Base-by-base conservation (phyloP, 1,140 invertebrate species). In the Drepana arcuata region DNA sequence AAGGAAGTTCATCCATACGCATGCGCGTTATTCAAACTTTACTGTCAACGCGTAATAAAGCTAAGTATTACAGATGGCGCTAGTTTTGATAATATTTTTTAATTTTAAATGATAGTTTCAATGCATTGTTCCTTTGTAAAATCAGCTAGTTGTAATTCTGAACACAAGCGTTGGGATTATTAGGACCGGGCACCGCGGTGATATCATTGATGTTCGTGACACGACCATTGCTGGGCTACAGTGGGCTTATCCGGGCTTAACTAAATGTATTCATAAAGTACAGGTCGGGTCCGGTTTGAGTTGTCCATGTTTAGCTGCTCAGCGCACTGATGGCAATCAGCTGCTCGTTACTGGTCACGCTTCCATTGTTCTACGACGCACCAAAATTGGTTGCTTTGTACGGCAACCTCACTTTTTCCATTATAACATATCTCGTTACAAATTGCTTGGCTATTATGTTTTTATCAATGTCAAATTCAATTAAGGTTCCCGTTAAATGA, bases 311-410 rank as follows among this genome's bases (percentile, higher is more conserved):
- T 50, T 53, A 48, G 51, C 46, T n/a, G 29, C 38, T 41, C 37
- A 47, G 41, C 41, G 37, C 33, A 41, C 29, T 50, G 65, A 74
- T 66, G 52, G 49, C 55, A 63, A 66, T 67, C 62, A 54, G 41
- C 37, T 49, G 35, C 40, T 35, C 43, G 36, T 38, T 46, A 31
- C 39, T 39, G 52, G 65, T 68, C 62, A 65, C 67, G 65, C 48
- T 54, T 48, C 53, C 54, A 70, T 75, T 75, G 71, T 75, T 66
- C 46, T 40, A 42, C 31, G 52, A 45, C 41, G 41, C 39, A 32
- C 54, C 57, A 36, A 71, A 72, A 66, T 72, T 70, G 56, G 49
- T 53, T 44, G 49, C 51, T 49, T 54, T 50, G 43, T 24, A 34
- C 48, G n/a, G n/a, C n/a, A n/a, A n/a, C n/a, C n/a, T n/a, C n/a